Percentiles rank a stretch among this genome's conserved stretches.
phyloP scores from a whole-genome alignment of 2,797 vertebrate species.

The Manis pentadactyla region DNA sequence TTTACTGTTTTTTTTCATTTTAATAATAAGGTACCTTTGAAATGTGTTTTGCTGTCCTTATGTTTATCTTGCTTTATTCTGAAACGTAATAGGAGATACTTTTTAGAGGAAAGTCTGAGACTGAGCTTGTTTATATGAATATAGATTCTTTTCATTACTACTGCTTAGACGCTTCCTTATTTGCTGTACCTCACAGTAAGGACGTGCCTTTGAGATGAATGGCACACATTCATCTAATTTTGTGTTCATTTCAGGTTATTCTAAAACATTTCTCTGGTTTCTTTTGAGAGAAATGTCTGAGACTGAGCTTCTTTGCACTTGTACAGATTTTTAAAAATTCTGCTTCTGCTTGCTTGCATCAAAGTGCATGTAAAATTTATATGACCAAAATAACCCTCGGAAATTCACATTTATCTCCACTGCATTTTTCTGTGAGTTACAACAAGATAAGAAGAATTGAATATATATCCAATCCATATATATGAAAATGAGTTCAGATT shows the following conservation, averaged over 20 bases:
- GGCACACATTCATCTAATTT: not conserved
- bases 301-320: not conserved
- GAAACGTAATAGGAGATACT: not conserved
- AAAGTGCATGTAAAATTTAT: not conserved
- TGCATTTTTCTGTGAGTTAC: constrained; percentile 21
- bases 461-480: not conserved
- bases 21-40: not conserved
- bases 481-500: not conserved
- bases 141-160: not conserved
- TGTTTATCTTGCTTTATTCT: not conserved
- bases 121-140: not conserved
- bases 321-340: not conserved
- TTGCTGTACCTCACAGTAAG: not conserved
- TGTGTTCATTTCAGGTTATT: not conserved
- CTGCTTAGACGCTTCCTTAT: no score
- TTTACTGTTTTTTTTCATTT: not conserved
- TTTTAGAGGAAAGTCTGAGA: not conserved
- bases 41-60: not conserved
- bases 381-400: not conserved
- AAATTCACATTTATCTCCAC: constrained; percentile 21
- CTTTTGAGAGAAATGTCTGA: not conserved
- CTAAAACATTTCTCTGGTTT: not conserved
- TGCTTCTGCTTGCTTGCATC: not conserved
- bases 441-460: not conserved
- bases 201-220: not conserved